Evolutionary conservation across 53 echinoderm and acorn worm species (phyloP), one percentile per base, ranked within the genome.

Genomic region (Zoroaster sp.): DNA sequence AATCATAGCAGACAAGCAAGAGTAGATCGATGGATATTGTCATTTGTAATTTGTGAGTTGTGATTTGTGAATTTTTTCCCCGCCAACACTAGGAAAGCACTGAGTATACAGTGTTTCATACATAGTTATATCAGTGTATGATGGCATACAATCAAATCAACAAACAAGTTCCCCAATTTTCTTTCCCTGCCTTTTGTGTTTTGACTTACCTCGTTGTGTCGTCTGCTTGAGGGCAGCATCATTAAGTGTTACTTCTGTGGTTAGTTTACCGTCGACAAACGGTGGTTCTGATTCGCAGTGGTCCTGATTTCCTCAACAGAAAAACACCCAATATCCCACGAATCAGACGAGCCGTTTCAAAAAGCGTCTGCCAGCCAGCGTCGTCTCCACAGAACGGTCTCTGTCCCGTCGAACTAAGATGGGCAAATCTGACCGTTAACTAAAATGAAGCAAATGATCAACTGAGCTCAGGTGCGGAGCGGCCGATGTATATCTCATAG

Each of bases 191-290:
- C 33, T 36, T 11, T 31, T 31, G 18, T 4, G 70, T 17, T 14
- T 35, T 69, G 5, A 76, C 76, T 76, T 47, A 76, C 76, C 76
- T 76, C 51, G 30, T 76, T 46, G 17, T 35, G n/a, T 35, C 47
- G 21, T 49, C 52, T 76, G 43, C 30, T 74, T 74, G 51, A 15
- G 14, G 34, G 18, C 47, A 32, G 35, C 42, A 42, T 76, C 75
- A 30, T 75, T 76, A 17, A 28, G 4, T 17, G 1, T 51, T 42
- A 10, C 28, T 17, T 30, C 34, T 34, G 42, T 23, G 28, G 33
- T 47, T 47, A 76, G 34, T 76, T 51, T 51, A 46, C 17, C 76
- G 17, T 59, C 63, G 9, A 59, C 5, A 59, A 28, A 25, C 63
- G 63, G 11, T 28, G 63, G 10, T 59, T 59, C 63, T 28, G 63